These are phyloP conservation scores for Idaea straminata DNA, from an alignment of 2,888 invertebrate genomes.

Conservation along the genomic window DNA sequence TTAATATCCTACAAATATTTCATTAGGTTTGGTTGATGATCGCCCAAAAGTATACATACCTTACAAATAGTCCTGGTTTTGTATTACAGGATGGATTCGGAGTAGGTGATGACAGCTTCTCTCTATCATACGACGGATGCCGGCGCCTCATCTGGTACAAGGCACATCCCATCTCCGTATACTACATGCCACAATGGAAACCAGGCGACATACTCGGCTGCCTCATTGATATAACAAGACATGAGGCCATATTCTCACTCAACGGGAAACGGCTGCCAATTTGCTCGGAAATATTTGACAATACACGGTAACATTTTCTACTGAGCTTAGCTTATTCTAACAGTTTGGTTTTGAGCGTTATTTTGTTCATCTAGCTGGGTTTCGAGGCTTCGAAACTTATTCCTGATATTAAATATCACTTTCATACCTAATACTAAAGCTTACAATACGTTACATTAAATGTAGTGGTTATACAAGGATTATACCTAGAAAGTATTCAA, in stretches of 20 bases:
- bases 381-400: too few relatives aligned
- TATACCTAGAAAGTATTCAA: too few relatives aligned
- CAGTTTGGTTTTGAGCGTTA: not conserved
- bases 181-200: conserved; percentile 84
- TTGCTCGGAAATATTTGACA: conserved; percentile 87
- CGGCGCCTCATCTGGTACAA: conserved; percentile 94
- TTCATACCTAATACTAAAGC: too few relatives aligned
- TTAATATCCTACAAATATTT: too few relatives aligned
- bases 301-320: conserved; percentile 81
- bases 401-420: too few relatives aligned
- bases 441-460: too few relatives aligned
- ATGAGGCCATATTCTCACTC: conserved; percentile 89
- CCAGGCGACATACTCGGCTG: conserved; percentile 93
- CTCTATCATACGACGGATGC: conserved; percentile 96
- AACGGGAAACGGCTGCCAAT: conserved; percentile 87
- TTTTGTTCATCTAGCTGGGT: not conserved
- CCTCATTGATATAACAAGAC: conserved; percentile 86
- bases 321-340: not conserved
- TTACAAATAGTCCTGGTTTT: too few relatives aligned
- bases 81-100: conserved; percentile 91
- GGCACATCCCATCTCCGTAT: conserved; percentile 84
- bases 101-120: conserved; percentile 95
- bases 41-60: too few relatives aligned
- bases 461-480: too few relatives aligned
- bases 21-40: not conserved